Evolutionary conservation across 2,888 invertebrate genomes (phyloP).

Genomic region (Lamproptera curius): DNA sequence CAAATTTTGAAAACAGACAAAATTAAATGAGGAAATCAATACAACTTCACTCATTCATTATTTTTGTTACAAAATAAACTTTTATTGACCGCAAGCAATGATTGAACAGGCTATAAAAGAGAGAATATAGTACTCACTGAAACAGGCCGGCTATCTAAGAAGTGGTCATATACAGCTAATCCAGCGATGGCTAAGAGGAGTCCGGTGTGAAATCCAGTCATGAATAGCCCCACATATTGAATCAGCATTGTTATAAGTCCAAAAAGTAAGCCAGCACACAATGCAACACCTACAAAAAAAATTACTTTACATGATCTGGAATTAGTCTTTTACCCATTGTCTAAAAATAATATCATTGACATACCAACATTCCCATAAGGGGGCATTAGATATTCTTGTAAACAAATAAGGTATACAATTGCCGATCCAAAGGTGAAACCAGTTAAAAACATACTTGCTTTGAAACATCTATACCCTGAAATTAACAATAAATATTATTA

Average conservation of each 20-base stretch:
- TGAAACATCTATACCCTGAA: conserved; percentile 92
- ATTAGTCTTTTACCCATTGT: neutral
- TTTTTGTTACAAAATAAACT: too few relatives aligned
- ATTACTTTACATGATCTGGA: neutral
- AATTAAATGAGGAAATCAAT: too few relatives aligned
- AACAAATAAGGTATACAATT: conserved; percentile 88
- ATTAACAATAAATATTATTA: too few relatives aligned
- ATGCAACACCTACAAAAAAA: conserved; percentile 77
- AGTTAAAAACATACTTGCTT: conserved; percentile 92
- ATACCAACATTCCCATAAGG: conserved; percentile 85
- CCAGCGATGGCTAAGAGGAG: conserved; percentile 79
- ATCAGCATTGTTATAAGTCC: conserved; percentile 90
- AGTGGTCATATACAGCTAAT: conserved; percentile 79
- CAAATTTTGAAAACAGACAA: too few relatives aligned
- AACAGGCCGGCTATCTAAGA: conserved; percentile 73
- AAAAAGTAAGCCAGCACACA: conserved; percentile 85
- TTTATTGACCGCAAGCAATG: too few relatives aligned
- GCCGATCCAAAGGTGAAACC: conserved; percentile 91
- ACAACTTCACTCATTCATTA: too few relatives aligned
- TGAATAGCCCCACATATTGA: conserved; percentile 89
- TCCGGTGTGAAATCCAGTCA: conserved; percentile 88
- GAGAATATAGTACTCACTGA: conserved; percentile 79
- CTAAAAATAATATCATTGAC: conserved; percentile 30
- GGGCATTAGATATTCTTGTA: conserved; percentile 88
- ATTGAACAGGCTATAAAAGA: too few relatives aligned